phyloP scores from a whole-genome alignment of 2,113 vertebrate genomes.

The Calidris pygmaea region DNA sequence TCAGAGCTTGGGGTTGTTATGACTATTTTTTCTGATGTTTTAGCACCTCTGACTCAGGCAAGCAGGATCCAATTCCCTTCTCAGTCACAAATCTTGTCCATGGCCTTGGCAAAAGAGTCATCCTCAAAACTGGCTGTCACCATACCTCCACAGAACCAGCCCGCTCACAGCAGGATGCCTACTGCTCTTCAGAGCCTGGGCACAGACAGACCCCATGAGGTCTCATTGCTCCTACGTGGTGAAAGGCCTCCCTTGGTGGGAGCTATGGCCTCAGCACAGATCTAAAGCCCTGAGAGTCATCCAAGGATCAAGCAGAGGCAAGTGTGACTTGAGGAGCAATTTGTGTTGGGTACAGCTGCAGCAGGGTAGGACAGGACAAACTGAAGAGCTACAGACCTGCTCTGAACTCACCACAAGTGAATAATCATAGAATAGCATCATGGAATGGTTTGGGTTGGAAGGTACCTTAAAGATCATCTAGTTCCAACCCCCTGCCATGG shows the following conservation, averaged over 20 bases:
- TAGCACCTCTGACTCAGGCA: not conserved
- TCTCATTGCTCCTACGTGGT: not conserved
- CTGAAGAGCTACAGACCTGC: not conserved
- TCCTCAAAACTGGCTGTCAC: not conserved
- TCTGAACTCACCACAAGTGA: not conserved
- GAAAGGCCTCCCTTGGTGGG: not conserved
- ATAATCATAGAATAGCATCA: not conserved
- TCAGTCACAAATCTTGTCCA: not conserved
- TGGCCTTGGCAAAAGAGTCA: not conserved
- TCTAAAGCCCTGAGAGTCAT: not conserved
- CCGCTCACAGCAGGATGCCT: too few relatives aligned
- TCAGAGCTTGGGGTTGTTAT: not conserved
- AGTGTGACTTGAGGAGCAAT: not conserved
- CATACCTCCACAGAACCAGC: not conserved
- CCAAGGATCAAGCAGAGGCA: not conserved
- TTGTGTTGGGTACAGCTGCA: not conserved
- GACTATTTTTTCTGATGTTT: not conserved
- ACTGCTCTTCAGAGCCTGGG: not conserved
- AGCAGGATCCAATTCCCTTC: not conserved
- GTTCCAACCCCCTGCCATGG: not conserved
- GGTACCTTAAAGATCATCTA: not conserved
- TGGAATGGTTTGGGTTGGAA: not conserved
- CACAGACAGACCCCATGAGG: accelerated
- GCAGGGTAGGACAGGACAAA: not conserved
- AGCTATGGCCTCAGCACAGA: not conserved